A percentile compares a stretch with the other conserved stretches of the same genome.
phyloP scores from a whole-genome alignment of 2,113 vertebrate genomes.

The Melozone crissalis region DNA sequence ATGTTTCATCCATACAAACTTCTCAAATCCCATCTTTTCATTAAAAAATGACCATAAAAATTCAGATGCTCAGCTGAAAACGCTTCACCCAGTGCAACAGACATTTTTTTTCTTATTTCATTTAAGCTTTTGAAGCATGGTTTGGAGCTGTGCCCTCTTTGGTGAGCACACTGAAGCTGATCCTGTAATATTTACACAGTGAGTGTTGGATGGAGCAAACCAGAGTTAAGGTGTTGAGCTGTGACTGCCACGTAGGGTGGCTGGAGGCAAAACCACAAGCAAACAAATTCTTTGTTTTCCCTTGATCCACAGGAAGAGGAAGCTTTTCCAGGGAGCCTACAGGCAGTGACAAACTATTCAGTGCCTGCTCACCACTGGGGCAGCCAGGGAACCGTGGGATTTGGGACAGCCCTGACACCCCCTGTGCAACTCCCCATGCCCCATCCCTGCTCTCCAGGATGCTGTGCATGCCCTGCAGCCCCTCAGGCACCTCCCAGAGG shows the following conservation, averaged over 20 bases:
- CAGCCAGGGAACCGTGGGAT: neutral
- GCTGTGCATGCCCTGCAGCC: too few relatives aligned
- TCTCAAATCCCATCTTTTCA: neutral
- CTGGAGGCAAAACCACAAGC: neutral
- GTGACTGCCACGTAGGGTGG: neutral
- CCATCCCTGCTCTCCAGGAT: too few relatives aligned
- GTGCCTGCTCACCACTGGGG: neutral
- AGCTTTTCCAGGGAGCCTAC: neutral
- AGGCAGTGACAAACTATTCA: neutral
- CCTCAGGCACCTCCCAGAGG: too few relatives aligned
- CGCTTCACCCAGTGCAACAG: neutral
- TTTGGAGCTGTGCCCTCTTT: neutral
- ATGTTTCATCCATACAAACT: neutral
- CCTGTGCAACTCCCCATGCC: accelerated
- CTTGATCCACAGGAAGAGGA: neutral
- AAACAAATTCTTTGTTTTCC: neutral
- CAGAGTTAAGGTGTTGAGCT: neutral
- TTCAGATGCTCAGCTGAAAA: neutral
- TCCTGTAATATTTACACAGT: neutral
- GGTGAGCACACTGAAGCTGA: neutral
- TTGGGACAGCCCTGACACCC: neutral
- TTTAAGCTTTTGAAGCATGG: neutral
- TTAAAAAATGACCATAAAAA: neutral
- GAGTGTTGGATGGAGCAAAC: neutral
- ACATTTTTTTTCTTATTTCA: neutral